phyloP scores from a whole-genome alignment of 2,888 invertebrate species.

The Bursaphelenchus okinawaensis region DNA sequence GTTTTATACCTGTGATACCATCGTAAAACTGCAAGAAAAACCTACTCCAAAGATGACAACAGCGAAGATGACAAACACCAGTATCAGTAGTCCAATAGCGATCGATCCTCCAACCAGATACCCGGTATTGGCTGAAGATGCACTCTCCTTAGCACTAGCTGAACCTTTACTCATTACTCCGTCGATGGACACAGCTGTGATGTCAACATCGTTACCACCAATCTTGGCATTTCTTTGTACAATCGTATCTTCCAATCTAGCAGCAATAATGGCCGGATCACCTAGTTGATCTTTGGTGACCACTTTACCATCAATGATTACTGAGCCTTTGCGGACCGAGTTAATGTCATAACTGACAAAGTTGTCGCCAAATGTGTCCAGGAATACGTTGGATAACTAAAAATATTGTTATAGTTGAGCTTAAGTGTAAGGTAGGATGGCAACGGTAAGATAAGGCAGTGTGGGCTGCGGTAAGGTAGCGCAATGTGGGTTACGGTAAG shows the following conservation, averaged over 20 bases:
- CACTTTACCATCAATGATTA: constrained; percentile 33
- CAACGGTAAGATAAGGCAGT: neutral
- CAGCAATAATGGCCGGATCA: constrained; percentile 26
- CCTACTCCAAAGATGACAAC: constrained; percentile 34
- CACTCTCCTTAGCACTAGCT: neutral
- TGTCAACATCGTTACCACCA: constrained; percentile 31
- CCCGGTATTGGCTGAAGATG: constrained; percentile 30
- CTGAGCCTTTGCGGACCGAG: constrained; percentile 29
- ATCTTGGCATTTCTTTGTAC: constrained; percentile 23
- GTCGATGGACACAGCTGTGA: constrained; percentile 20
- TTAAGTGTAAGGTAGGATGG: constrained; percentile 9
- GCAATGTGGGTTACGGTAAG: neutral
- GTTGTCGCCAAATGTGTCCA: constrained; percentile 24
- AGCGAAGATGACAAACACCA: constrained; percentile 32
- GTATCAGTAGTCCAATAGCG: constrained; percentile 29
- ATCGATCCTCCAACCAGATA: constrained; percentile 30
- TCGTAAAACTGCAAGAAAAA: constrained; percentile 4
- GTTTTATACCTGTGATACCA: constrained; percentile 1
- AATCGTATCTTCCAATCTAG: constrained; percentile 31
- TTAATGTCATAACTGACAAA: constrained; percentile 27
- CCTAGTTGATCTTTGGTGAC: constrained; percentile 27
- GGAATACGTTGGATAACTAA: constrained; percentile 15
- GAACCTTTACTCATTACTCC: constrained; percentile 11
- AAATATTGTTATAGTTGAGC: neutral
- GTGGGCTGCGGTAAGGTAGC: neutral